Evolutionary conservation across 1,140 invertebrate species (phyloP), one percentile per base, ranked within the genome.

Genomic region (Drosophila orosa): DNA sequence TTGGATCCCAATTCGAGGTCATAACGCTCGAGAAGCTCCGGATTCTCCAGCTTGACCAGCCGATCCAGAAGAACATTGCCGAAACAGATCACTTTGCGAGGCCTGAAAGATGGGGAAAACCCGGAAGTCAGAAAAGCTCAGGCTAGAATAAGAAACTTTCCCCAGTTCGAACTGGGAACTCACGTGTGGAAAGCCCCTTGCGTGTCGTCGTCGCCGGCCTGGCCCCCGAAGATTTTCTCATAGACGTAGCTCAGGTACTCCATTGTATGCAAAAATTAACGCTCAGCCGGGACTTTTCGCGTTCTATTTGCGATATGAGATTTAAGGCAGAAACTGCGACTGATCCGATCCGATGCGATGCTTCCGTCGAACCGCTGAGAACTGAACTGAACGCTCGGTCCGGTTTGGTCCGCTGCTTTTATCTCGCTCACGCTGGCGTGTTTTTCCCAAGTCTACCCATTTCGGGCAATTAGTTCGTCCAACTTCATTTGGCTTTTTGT

Each of bases 11-110:
- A 40, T 17, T 90, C 50, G 8, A 92, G 55, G n/a, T 75, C 59
- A 54, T 77, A 82, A 0, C 77, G 84, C 25, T 80, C 29, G 7
- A 92, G 55, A 1, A 91, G 33, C 8, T 90, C 74, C 1, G 74
- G 72, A 39, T 86, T 59, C 7, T 80, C 61, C 27, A 92, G 63
- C 19, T 84, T 59, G 1, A 89, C 69, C 12, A 81, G 71, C 2
- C 78, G 80, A 63, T 92, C 91, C 1, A 92, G 58, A 37, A 92
- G 39, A 25, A 91, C 90, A 50, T 92, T 92, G 29, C 91, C 91
- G 47, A 92, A 92, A 37, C 84, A 90, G 42, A 91, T 83, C 5
- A 91, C 72, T 62, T 91, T 91, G 10, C 87, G 87, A 29, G 90
- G 84, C 5, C 90, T 91, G 42, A 7, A 62, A 29, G 3, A 8